Evolutionary conservation across 2,888 invertebrate species (phyloP).

Genomic region (Smittia aterrima): DNA sequence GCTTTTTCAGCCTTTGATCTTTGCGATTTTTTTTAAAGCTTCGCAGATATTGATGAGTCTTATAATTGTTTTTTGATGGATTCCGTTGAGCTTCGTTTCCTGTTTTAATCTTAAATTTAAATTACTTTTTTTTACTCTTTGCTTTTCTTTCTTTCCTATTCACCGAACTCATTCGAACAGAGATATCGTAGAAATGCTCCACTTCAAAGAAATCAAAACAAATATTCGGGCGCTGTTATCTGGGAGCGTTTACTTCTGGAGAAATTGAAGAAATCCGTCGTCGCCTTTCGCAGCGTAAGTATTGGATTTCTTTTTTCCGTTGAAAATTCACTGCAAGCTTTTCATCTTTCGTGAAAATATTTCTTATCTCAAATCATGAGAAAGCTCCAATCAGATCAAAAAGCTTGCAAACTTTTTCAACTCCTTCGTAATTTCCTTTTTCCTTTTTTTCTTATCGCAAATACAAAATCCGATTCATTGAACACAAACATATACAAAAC

Average conservation of each 20-base stretch:
- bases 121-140: background rate
- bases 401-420: background rate
- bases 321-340: background rate
- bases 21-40: background rate
- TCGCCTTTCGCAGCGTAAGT: constrained; percentile 70
- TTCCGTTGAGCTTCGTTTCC: background rate
- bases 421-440: background rate
- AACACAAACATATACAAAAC: background rate
- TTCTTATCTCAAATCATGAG: background rate
- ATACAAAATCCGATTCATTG: background rate
- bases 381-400: no score
- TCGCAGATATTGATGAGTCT: background rate
- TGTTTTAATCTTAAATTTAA: background rate
- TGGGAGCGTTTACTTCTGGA: constrained; percentile 81
- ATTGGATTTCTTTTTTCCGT: background rate
- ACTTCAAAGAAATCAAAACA: constrained; percentile 71
- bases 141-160: constrained; percentile 43
- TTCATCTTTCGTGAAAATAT: constrained; percentile 55
- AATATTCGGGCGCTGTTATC: constrained; percentile 78
- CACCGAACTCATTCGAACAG: constrained; percentile 50
- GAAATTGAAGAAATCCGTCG: constrained; percentile 74
- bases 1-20: background rate
- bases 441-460: background rate
- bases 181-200: constrained; percentile 66
- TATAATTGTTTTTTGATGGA: background rate